phyloP scores from a whole-genome alignment of 2,888 invertebrate genomes.

The Harpagoxenus sublaevis region DNA sequence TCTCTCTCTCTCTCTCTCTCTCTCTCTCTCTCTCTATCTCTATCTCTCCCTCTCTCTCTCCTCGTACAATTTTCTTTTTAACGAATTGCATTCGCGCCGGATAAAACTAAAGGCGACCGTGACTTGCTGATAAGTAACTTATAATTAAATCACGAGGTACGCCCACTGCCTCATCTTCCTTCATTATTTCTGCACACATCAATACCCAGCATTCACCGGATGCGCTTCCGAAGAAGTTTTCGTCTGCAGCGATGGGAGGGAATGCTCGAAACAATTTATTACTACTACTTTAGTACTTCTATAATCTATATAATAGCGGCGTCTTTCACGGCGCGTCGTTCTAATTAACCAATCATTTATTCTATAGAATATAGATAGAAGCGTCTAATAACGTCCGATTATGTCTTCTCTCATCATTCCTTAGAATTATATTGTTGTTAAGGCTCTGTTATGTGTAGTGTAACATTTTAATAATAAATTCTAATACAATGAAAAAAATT shows the following conservation, averaged over 20 bases:
- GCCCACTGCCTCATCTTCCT: conserved; percentile 42
- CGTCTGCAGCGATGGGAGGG: background rate
- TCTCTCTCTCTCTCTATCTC: background rate
- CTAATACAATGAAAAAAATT: background rate
- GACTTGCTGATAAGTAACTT: conserved; percentile 45
- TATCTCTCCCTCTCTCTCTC: background rate
- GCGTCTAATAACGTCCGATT: background rate
- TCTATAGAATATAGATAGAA: background rate
- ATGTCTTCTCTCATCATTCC: background rate
- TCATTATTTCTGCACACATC: conserved; percentile 39
- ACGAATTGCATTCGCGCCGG: conserved; percentile 39
- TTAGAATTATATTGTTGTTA: background rate
- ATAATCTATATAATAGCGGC: too few species aligned
- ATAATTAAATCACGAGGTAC: conserved; percentile 53
- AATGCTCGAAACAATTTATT: conserved; percentile 10
- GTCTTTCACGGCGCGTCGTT: background rate
- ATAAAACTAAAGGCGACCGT: conserved; percentile 46
- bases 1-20: background rate
- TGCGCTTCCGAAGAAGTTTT: conserved; percentile 48
- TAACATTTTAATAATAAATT: conserved; percentile 24
- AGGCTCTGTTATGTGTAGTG: background rate
- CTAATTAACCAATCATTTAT: conserved; percentile 1
- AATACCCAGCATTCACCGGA: conserved; percentile 47
- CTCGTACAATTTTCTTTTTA: conserved; percentile 42
- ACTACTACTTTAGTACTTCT: background rate